Conservation (phyloP, 2,797 vertebrate genomes). For the Enteromius fasciolatus region DNA sequence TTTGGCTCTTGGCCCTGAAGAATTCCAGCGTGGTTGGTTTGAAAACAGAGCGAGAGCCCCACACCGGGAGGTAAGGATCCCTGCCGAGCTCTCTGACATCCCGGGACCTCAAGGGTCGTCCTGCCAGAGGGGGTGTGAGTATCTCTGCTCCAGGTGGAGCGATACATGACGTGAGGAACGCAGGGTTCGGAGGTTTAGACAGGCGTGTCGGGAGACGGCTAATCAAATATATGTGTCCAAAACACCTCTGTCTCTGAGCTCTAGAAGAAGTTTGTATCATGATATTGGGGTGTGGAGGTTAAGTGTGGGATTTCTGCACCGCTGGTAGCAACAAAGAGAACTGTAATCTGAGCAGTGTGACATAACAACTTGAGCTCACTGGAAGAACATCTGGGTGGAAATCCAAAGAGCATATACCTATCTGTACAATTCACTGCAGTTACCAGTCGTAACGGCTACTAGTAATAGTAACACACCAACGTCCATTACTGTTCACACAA, state of each 20-base stretch:
- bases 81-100: constrained; percentile 17
- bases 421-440: neutral
- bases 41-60: constrained; percentile 46
- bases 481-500: neutral
- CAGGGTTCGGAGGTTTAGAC: neutral
- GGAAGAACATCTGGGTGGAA: neutral
- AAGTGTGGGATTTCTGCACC: neutral
- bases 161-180: neutral
- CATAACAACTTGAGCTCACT: neutral
- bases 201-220: neutral
- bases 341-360: neutral
- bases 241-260: constrained; percentile 4
- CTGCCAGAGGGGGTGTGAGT: constrained; percentile 38
- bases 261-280: neutral
- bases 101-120: constrained; percentile 34
- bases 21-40: constrained; percentile 55
- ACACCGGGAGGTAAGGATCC: constrained; percentile 29
- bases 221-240: constrained; percentile 16
- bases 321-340: constrained; percentile 2
- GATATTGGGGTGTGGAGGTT: neutral
- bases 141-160: constrained; percentile 43
- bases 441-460: neutral
- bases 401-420: neutral
- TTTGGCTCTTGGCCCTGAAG: constrained; percentile 52
- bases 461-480: neutral